Base-by-base conservation (phyloP, 2,797 vertebrate species). In the Benthosema pterotum region DNA sequence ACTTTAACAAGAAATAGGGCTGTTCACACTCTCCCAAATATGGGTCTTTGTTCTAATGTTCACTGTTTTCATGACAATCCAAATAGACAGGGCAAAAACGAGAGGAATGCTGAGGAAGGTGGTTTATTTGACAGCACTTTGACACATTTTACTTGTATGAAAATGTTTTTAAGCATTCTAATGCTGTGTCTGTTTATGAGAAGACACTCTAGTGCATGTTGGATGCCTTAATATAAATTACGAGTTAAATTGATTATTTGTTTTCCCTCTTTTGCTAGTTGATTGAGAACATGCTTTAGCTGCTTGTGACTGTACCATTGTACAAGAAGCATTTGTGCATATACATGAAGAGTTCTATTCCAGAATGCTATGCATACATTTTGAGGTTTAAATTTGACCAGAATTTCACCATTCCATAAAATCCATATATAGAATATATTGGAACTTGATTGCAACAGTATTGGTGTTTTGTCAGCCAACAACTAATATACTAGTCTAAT, bases 81-180 rank as follows among this genome's bases (percentile, higher is more conserved):
- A 84, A 86, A 84, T 66, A 86, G 78, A 86, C 73, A 78, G 87
- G 79, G 86, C 77, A 82, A 83, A 38, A 75, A 76, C 73, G 71
- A 74, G 71, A 82, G 75, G 71, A 38, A 38, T 38, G 32, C 72
- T 80, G 78, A 84, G 84, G 70, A 84, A 77, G 79, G 75, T 79
- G 79, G 78, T 89, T 79, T 88, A 83, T 87, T 89, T 86, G 88
- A 89, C 87, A 78, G 92, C 91, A 94, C 92, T 94, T 94, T 93
- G 90, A 90, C 85, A 85, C 81, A 84, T 92, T 92, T 92, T 87
- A 89, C 88, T 67, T 78, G 81, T 89, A 86, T 90, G 77, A 89
- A n/a, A 81, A 88, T 86, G 78, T 90, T 92, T 82, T 89, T 80
- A 84, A 84, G 83, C 89, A 89, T 91, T 90, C 88, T 83, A 57